Evolutionary conservation across 1,140 invertebrate species (phyloP), one percentile per base, ranked within the genome.

Genomic region (Ruditapes philippinarum): DNA sequence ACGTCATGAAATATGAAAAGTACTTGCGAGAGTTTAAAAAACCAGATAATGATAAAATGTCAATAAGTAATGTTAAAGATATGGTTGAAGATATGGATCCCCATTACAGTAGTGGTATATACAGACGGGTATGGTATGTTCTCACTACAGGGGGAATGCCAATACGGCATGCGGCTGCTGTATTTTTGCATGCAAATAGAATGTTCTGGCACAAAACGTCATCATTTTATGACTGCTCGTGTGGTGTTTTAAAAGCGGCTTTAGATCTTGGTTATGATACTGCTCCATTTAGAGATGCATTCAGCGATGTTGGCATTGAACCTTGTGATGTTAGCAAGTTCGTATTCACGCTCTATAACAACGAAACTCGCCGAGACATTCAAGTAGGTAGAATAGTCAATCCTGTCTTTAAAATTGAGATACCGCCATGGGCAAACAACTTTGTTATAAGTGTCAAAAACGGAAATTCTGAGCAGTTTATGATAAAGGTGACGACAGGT

Each of bases 141-240:
- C 84, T 88, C 12, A 83, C 88, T 0, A 25, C 73, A 36, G 54
- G 86, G 22, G 70, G 73, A 9, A 82, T 89, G 70, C 31, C 65
- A 31, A 60, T 89, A 1, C 76, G 83, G 22, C 85, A 91, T 22
- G 89, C 89, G 4, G 90, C 87, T 38, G 42, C 78, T 33, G 91
- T 92, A 28, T 92, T 92, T 54, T 78, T 90, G 17, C 73, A 83
- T 40, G 92, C 92, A 51, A 93, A 93, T 86, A 54, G 73, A 31
- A 73, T 92, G 57, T 93, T 92, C 85, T 93, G 92, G 92, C 86
- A 90, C 40, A 88, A 65, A 17, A 89, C 81, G 49, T 89, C 82
- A 9, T 79, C 45, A 25, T 92, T 91, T 54, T 54, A 54, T 25
- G 78, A 80, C 0, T 92, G 79, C 4, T 83, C 91, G 1, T 93